phyloP scores from a whole-genome alignment of 2,888 invertebrate genomes.

The Cephus pulcher region DNA sequence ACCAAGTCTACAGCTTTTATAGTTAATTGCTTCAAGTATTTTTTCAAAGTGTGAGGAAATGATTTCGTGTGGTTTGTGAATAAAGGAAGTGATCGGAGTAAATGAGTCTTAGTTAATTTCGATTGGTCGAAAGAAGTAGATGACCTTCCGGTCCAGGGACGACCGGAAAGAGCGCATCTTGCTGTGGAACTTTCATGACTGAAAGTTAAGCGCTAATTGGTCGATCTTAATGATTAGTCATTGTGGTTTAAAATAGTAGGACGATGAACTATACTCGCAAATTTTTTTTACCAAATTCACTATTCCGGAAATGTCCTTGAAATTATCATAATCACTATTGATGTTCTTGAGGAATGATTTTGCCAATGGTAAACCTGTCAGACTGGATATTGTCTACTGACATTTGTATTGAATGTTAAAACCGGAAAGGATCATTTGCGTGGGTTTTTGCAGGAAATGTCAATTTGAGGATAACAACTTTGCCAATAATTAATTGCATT shows the following conservation, averaged over 20 bases:
- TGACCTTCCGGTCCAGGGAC: constrained; percentile 53
- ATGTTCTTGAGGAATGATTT: neutral
- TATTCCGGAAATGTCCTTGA: neutral
- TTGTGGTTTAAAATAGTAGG: neutral
- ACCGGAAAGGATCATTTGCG: neutral
- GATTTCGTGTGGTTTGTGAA: neutral
- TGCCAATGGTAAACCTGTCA: neutral
- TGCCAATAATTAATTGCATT: neutral
- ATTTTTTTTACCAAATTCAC: neutral
- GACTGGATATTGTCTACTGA: neutral
- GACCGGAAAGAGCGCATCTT: constrained; percentile 36
- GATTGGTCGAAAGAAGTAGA: constrained; percentile 24
- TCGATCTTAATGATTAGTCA: neutral
- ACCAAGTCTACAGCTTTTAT: neutral
- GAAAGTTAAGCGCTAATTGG: neutral
- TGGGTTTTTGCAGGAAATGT: neutral
- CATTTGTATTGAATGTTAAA: neutral
- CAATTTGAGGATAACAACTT: neutral
- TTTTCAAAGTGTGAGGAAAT: neutral
- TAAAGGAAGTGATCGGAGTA: neutral
- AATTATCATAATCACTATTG: neutral
- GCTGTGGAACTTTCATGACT: neutral
- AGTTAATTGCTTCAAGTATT: neutral
- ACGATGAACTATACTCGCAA: neutral
- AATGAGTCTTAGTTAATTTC: neutral